Base-by-base conservation (phyloP, 2,888 invertebrate species). In the Cristatella mucedo region DNA sequence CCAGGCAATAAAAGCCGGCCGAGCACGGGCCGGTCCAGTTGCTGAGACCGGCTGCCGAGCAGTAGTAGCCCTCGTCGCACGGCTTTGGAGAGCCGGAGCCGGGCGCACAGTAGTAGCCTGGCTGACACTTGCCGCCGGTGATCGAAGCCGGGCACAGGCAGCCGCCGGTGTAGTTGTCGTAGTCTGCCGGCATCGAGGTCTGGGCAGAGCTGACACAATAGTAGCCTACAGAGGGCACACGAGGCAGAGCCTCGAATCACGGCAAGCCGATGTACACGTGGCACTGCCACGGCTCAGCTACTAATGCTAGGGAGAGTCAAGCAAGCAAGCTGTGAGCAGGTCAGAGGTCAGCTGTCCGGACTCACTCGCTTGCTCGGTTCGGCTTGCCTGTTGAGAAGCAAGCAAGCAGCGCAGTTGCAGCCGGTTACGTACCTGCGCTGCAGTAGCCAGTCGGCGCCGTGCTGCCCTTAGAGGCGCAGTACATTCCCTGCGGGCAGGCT, bases 71-170 rank as follows among this genome's bases (percentile, higher is more conserved):
- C 33, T 54, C 53, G 2, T 48, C 49, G 45, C 57, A 58, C 1
- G 45, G 42, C 3, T 50, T 53, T n/a, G 55, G 54, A 11, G 41
- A 44, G 4, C 41, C 24, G 4, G 61, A 54, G 2, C 59, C 59
- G 13, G 33, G 40, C 6, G 44, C 46, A 46, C 62, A 62, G 24
- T 26, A 36, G 19, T 36, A 29, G 22, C 36, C 38, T 6, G 53
- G 53, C 38, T 55, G 55, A 44, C 62, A 62, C 43, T 49, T 41
- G 7, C 59, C 57, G 4, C 62, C 62, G 1, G 60, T 61, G 4
- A 44, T 31, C 34, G 53, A 53, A 33, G 46, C 50, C 21, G 57
- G 57, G 41, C 57, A 58, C 36, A 56, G 47, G 41, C 57, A 57
- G 43, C 50, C 50, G 11, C 51, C 52, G 2, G 54, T 54, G 45